phyloP scores from a whole-genome alignment of 2,888 invertebrate genomes.

The Callosobruchus maculatus region DNA sequence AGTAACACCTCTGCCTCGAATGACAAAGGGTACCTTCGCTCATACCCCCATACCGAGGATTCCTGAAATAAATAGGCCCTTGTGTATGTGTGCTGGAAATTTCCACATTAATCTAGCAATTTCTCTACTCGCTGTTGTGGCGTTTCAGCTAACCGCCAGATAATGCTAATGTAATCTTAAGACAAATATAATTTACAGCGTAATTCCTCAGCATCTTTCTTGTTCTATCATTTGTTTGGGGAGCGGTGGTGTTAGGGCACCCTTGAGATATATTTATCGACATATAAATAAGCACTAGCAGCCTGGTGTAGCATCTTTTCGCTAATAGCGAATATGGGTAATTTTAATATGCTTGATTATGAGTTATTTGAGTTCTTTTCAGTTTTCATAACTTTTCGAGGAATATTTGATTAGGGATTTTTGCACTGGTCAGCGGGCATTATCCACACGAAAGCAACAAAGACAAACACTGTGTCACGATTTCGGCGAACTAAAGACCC shows the following conservation, averaged over 20 bases:
- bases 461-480: too few species aligned
- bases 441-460: too few species aligned
- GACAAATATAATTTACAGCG: constrained; percentile 46
- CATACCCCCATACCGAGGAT: background rate
- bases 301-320: background rate
- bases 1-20: background rate
- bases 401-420: background rate
- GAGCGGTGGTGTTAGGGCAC: background rate
- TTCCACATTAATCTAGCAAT: background rate
- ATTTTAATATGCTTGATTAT: background rate
- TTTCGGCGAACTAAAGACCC: too few species aligned
- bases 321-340: background rate
- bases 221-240: constrained; percentile 42
- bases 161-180: constrained; percentile 48
- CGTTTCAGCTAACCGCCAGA: constrained; percentile 34
- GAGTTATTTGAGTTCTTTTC: background rate
- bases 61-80: background rate
- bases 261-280: background rate
- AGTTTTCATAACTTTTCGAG: background rate
- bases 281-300: background rate
- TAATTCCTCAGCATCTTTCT: constrained; percentile 43
- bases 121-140: background rate
- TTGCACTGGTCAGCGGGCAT: background rate
- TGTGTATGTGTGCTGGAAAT: background rate
- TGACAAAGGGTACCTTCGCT: background rate